Conservation (phyloP, 2,113 vertebrate species). For the Burhinus bistriatus region DNA sequence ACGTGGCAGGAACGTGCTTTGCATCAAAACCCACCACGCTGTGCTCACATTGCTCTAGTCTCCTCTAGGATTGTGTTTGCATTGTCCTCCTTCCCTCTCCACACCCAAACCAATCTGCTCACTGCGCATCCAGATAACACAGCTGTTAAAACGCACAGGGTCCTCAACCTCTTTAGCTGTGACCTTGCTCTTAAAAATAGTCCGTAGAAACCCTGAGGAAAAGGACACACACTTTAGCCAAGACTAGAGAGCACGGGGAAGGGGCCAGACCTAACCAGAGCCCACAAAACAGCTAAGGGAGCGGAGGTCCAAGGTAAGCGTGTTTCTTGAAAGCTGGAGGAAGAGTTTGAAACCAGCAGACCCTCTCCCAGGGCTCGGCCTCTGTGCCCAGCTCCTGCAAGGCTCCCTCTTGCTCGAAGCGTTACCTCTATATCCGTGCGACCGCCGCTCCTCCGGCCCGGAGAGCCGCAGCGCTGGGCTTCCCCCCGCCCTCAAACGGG, state of each 20-base stretch:
- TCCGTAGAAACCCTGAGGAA: too few relatives aligned
- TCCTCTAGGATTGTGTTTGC: background rate
- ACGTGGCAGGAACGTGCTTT: rapidly evolving
- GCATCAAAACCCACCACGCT: background rate
- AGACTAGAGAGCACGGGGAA: rapidly evolving
- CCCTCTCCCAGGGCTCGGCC: background rate
- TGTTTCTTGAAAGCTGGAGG: too few relatives aligned
- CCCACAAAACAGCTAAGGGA: rapidly evolving
- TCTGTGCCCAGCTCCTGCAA: background rate
- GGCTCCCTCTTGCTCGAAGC: background rate
- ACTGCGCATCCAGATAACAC: rapidly evolving
- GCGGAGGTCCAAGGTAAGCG: rapidly evolving
- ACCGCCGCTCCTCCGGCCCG: background rate
- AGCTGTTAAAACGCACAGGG: background rate
- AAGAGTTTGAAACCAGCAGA: rapidly evolving
- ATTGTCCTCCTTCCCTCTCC: background rate
- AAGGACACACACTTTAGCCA: rapidly evolving
- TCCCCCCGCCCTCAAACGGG: too few relatives aligned
- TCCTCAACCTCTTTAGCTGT: too few relatives aligned
- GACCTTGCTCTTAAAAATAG: too few relatives aligned
- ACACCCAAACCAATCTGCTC: background rate
- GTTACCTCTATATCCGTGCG: rapidly evolving
- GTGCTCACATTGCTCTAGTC: rapidly evolving
- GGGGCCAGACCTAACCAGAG: background rate
- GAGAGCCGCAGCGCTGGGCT: too few relatives aligned